These are phyloP conservation scores for Eospalax fontanierii DNA, from an alignment of 2,797 vertebrate genomes.

Conservation along the genomic window DNA sequence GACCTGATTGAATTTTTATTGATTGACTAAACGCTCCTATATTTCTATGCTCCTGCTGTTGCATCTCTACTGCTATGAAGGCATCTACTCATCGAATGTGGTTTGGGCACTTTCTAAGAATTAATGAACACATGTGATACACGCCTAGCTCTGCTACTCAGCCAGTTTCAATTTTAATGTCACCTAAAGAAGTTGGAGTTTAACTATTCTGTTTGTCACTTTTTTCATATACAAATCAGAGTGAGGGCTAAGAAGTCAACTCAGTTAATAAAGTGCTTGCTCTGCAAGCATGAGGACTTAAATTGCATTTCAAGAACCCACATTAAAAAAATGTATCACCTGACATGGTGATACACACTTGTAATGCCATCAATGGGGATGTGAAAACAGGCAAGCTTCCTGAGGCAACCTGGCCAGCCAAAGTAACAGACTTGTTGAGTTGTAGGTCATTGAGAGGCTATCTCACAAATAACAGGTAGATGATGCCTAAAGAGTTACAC, in stretches of 20 bases:
- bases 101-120: fast-evolving
- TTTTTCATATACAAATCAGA: not conserved
- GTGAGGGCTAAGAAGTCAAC: not conserved
- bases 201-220: not conserved
- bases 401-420: not conserved
- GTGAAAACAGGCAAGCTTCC: not conserved
- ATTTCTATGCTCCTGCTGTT: not conserved
- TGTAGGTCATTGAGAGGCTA: not conserved
- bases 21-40: not conserved
- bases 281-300: too few relatives aligned
- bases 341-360: not conserved
- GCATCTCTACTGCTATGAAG: not conserved
- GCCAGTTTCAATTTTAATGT: not conserved
- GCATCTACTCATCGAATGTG: not conserved
- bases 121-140: fast-evolving
- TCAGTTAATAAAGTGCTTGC: not conserved
- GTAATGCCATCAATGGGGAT: not conserved
- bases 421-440: not conserved
- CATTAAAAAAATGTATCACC: not conserved
- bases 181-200: not conserved
- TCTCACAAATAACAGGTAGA: not conserved
- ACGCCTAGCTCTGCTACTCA: not conserved
- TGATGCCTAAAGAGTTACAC: not conserved
- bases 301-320: not conserved
- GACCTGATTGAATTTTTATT: not conserved